phyloP scores from a whole-genome alignment of 2,888 invertebrate genomes.

The Selenia dentaria region DNA sequence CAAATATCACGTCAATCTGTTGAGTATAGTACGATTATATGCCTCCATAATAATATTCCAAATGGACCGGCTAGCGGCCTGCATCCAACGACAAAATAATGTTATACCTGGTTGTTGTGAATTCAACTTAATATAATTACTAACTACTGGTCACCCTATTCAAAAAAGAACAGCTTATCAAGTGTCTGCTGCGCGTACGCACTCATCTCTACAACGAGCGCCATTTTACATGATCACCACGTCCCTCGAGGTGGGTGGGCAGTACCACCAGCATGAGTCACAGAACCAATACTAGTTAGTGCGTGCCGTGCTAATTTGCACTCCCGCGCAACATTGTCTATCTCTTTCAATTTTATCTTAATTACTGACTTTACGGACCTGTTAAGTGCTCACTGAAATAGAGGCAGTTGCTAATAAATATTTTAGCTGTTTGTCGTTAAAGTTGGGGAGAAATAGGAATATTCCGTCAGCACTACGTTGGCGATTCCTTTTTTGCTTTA shows the following conservation, averaged over 20 bases:
- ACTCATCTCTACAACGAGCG: constrained; percentile 40
- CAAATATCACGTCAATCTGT: too few relatives aligned
- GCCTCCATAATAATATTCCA: too few relatives aligned
- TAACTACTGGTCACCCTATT: constrained; percentile 40
- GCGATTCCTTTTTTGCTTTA: too few relatives aligned
- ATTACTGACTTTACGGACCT: constrained; percentile 16
- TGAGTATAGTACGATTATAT: too few relatives aligned
- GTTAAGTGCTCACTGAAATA: constrained; percentile 6
- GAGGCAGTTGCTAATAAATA: constrained; percentile 13
- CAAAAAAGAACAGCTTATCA: constrained; percentile 27
- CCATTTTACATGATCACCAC: constrained; percentile 3
- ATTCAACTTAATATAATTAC: too few relatives aligned
- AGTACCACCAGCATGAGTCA: neutral
- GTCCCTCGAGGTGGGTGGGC: constrained; percentile 51
- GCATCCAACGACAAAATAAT: too few relatives aligned
- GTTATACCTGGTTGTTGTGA: too few relatives aligned
- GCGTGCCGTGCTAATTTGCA: constrained; percentile 3
- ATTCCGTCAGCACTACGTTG: too few relatives aligned
- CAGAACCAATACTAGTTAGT: neutral
- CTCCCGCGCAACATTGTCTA: constrained; percentile 30
- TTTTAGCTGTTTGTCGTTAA: neutral
- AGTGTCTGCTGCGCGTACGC: constrained; percentile 37
- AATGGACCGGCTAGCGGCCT: too few relatives aligned
- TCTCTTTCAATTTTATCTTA: constrained; percentile 26
- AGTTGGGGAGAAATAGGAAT: neutral